Conservation (phyloP, 2,888 invertebrate species). For the Nomada flava region DNA sequence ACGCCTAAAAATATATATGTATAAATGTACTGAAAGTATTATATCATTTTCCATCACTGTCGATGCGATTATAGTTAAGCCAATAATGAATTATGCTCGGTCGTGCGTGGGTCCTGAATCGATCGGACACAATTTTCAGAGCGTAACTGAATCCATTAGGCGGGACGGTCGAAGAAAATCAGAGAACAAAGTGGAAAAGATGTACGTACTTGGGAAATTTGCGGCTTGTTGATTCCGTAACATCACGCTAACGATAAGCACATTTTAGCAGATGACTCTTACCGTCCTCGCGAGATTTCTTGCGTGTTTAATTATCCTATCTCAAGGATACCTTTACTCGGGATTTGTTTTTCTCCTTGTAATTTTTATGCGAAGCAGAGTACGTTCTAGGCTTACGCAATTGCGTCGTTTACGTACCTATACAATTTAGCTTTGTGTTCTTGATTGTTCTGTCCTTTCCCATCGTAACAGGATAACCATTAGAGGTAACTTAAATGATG, state of each 20-base stretch:
- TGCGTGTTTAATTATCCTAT: constrained; percentile 25
- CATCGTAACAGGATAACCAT: background rate
- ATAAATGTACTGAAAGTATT: too few species aligned
- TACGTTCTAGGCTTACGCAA: constrained; percentile 9
- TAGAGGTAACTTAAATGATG: too few species aligned
- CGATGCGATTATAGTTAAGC: too few species aligned
- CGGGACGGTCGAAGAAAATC: constrained; percentile 41
- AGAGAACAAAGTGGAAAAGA: constrained; percentile 2
- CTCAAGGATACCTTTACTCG: constrained; percentile 17
- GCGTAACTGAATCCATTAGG: constrained; percentile 46
- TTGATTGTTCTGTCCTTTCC: background rate
- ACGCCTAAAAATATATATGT: too few species aligned
- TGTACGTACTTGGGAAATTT: constrained; percentile 27
- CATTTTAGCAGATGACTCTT: background rate
- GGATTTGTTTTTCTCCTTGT: background rate
- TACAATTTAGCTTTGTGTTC: background rate
- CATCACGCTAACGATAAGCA: constrained; percentile 2
- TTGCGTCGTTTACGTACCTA: background rate
- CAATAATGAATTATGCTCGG: too few species aligned
- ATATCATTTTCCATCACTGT: too few species aligned
- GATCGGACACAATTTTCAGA: constrained; percentile 57
- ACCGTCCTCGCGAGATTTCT: background rate
- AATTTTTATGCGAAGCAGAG: background rate
- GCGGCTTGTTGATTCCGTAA: constrained; percentile 18
- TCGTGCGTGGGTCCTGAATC: constrained; percentile 18